phyloP scores from a whole-genome alignment of 1,140 invertebrate species.

The Eciton burchellii region DNA sequence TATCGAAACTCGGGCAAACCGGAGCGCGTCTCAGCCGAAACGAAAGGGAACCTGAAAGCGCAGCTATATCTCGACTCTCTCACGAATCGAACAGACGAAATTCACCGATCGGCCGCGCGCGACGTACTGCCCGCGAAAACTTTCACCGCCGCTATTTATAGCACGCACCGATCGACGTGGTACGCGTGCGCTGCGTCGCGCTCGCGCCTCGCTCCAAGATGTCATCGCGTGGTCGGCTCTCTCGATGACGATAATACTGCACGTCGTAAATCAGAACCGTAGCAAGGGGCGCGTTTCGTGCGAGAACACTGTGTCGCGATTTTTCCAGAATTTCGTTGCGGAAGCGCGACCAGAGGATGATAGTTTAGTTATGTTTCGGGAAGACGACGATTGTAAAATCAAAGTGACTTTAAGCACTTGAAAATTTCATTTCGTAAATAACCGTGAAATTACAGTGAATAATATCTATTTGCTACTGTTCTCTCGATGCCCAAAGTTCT shows the following conservation, averaged over 20 bases:
- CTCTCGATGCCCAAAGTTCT: neutral
- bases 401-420: neutral
- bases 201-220: constrained; percentile 21
- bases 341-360: neutral
- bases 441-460: neutral
- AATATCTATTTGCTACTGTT: no score
- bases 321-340: neutral
- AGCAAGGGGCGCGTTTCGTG: neutral
- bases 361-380: neutral
- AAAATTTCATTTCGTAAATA: neutral
- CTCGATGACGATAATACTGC: constrained; percentile 26
- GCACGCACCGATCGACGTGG: neutral
- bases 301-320: constrained; percentile 18
- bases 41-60: constrained; percentile 2
- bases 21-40: neutral
- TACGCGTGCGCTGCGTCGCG: constrained; percentile 47
- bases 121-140: constrained; percentile 66
- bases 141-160: constrained; percentile 75
- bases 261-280: constrained; percentile 46
- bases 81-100: neutral
- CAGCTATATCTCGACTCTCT: neutral
- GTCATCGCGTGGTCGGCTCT: constrained; percentile 28
- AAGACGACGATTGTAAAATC: neutral
- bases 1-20: constrained; percentile 7
- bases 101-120: constrained; percentile 18